Evolutionary conservation across 2,797 vertebrate genomes (phyloP), one percentile per base, ranked within the genome.

Genomic region (Brachymystax lenok): DNA sequence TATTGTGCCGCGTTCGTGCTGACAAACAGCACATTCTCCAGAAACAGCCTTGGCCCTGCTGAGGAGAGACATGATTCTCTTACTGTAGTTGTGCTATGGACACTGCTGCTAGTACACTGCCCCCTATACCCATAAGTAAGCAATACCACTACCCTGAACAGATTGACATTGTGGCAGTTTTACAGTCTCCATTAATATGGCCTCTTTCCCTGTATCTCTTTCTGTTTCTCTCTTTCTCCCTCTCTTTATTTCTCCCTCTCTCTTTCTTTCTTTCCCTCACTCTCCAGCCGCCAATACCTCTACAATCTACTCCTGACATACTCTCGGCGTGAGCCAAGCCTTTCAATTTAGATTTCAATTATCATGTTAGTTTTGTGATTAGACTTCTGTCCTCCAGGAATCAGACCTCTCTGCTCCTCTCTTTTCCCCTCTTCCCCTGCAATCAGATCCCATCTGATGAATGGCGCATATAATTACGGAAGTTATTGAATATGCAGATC

Each of bases 401-500:
- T 92, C 91, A 95, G 92, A 93, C 91, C 92, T 90, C 92, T 89
- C 90, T 89, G 87, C 87, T 91, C 86, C 91, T 90, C 92, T 92
- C 89, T 90, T 91, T 85, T 88, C 90, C 88, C 89, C 91, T 92
- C 92, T 93, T 92, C 92, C 91, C 91, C 91, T 90, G 95, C 94
- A 95, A 95, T 95, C 95, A 95, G 92, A 92, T 92, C 91, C 90
- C 92, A 94, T 95, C 92, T 95, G 94, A 95, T 95, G 94, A 95
- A 94, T 95, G 93, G 93, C 91, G 87, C 93, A 92, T 93, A 91
- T 95, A 94, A 95, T 95, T 95, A 94, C 89, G 89, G 93, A 94
- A 94, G 93, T 94, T 94, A 95, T 94, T 95, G 93, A 94, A 94
- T 94, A 95, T 95, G 94, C 94, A 95, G 93, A 94, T 95, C 90